Evolutionary conservation across 2,113 vertebrate species (phyloP).

Genomic region (Phalacrocorax brasilianus): DNA sequence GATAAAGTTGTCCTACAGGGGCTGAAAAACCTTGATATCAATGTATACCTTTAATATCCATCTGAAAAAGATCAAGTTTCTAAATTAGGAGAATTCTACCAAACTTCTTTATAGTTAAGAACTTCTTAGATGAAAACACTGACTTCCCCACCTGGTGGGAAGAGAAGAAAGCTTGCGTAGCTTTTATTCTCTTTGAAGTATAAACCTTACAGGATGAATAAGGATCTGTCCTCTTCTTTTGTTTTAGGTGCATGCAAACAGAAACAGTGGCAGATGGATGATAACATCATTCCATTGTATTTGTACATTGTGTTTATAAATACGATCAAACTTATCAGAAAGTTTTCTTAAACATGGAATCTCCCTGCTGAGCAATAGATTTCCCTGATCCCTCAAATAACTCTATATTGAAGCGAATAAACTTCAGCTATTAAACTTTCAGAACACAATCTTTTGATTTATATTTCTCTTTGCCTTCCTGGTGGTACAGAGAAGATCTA

Average conservation of each 20-base stretch:
- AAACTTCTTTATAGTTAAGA: not conserved
- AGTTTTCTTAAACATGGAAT: not conserved
- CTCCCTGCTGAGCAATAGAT: not conserved
- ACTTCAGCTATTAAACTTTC: not conserved
- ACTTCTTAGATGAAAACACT: not conserved
- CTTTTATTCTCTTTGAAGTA: not conserved
- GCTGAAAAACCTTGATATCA: not conserved
- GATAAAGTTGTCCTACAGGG: not conserved
- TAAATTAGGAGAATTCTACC: not conserved
- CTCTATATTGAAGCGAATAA: conserved; percentile 10
- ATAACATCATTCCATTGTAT: not conserved
- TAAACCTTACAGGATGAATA: not conserved
- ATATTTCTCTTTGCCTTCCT: not conserved
- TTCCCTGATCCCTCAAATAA: not conserved
- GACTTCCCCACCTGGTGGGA: not conserved
- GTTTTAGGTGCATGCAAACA: not conserved
- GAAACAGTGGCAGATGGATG: not conserved
- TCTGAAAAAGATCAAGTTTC: not conserved
- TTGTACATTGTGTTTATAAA: not conserved
- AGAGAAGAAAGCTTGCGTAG: not conserved
- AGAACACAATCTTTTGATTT: not conserved
- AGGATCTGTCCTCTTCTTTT: not conserved
- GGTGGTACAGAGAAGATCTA: not conserved
- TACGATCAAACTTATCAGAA: not conserved
- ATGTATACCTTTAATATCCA: not conserved